Base-by-base conservation (phyloP, 1,140 invertebrate genomes). In the Drosophila ohnishii region DNA sequence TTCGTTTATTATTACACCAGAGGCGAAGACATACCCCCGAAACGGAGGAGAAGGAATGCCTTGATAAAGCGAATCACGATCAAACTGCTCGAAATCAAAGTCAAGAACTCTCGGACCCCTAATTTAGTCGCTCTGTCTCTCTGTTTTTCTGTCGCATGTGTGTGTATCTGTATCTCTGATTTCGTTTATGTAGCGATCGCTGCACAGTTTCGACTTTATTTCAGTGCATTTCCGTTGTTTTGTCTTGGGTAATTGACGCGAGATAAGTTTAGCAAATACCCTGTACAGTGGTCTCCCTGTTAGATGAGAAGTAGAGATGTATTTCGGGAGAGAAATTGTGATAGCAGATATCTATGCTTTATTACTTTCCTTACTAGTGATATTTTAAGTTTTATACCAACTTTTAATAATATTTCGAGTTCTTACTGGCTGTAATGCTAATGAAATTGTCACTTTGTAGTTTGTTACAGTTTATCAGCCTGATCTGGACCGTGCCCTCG, bases 31-130 rank as follows among this genome's bases (percentile, higher is more conserved):
- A 25, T 34, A 64, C 39, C 71, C 63, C 40, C 56, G 63, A 70
- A 78, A 83, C 56, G 37, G 53, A 44, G 57, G 35, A 62, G 13
- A 37, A 64, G 64, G 78, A 81, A 77, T 78, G 75, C 66, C 56
- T 56, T 78, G 75, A 78, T 78, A 73, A 78, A 78, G 50, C 51
- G 47, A 57, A 62, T 57, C 65, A 62, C 65, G 50, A 66, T 62
- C 45, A 59, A 75, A 39, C 56, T 37, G 44, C 55, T 40, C 51
- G 64, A 78, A 88, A 80, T 87, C 83, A 87, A 87, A 87, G 84
- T 88, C 84, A 87, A 88, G 84, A 87, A 80, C 84, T 66, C 62
- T 64, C 62, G 63, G 59, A 40, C 45, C 56, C 67, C 80, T 80
- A 80, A 88, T 71, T 87, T 87, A 56, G 63, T 87, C 37, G 71